Evolutionary conservation across 2,888 invertebrate species (phyloP).

Genomic region (Parapristionchus giblindavisi): DNA sequence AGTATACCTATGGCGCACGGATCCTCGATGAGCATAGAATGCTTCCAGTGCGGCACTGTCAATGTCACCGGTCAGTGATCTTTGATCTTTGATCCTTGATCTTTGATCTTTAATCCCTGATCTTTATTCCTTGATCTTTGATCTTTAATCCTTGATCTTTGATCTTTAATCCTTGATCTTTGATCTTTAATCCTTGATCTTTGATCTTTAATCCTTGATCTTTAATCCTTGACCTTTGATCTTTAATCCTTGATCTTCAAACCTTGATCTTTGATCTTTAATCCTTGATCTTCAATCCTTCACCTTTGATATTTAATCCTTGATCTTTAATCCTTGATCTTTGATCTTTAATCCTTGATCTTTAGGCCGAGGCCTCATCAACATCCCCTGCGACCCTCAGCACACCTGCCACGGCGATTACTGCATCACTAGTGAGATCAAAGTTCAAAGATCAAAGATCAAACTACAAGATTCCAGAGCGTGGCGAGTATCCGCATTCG

Average conservation of each 20-base stretch:
- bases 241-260: too few relatives aligned
- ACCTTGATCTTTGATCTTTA: background rate
- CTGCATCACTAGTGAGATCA: constrained; percentile 16
- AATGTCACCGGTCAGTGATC: constrained; percentile 2
- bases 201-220: background rate
- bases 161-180: background rate
- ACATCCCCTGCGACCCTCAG: constrained; percentile 8
- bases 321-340: background rate
- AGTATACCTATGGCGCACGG: constrained; percentile 5
- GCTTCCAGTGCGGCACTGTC: constrained; percentile 19
- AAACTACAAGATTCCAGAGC: background rate
- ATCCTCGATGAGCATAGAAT: constrained; percentile 6
- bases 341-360: background rate
- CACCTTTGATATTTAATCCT: background rate
- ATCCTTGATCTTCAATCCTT: background rate
- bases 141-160: background rate
- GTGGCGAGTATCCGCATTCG: constrained; percentile 29
- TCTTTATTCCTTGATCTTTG: constrained; percentile 1
- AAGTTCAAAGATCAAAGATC: background rate
- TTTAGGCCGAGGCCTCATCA: constrained; percentile 8
- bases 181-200: background rate
- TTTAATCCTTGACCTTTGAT: constrained; percentile 9
- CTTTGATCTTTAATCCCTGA: background rate
- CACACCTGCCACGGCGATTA: constrained; percentile 34
- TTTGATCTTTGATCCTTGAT: too few relatives aligned